Evolutionary conservation across 2,113 vertebrate species (phyloP), one percentile per base, ranked within the genome.

Genomic region (Corythaeola cristata): DNA sequence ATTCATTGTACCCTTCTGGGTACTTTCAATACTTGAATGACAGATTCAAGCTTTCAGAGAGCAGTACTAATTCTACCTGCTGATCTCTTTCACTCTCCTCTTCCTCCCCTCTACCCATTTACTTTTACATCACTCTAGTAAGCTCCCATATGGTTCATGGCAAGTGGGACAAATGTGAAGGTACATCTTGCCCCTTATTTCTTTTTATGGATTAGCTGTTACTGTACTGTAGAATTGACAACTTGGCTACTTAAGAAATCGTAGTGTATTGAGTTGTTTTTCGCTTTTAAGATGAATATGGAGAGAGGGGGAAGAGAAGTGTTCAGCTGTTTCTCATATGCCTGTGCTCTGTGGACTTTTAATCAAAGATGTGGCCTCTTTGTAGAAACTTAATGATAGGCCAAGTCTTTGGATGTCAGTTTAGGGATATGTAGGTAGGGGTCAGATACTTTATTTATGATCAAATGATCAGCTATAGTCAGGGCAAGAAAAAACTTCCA

Each of bases 1-100:
- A 78, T 93, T 97, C 73, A 3, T 95, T 93, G 96, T 98, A 93
- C 96, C 93, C 53, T 85, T 76, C 88, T 87, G 97, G 97, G 91
- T 96, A 91, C 97, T 97, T 97, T 93, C 90, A 93, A 93, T 98
- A 98, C 98, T 98, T 98, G 98, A 98, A 98, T 94, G 92, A 95
- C 93, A 96, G 95, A 98, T 98, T 98, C 76, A 96, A 97, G 98
- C 97, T 98, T 97, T 97, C 95, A 88, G 89, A 97, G 93, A 95
- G 95, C 95, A 94, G 96, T 97, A 97, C 97, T 97, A 95, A 96
- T 97, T 96, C 94, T 95, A 97, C 96, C 89, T 97, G 95, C 96
- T 98, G 78, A 93, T 97, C 89, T 98, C 94, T 93, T 83, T 91
- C 85, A 44, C 59, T 90, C 67, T 96, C 35, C 41, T 95, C 81